Evolutionary conservation across 2,113 vertebrate species (phyloP).

Genomic region (Glaucidium brasilianum): DNA sequence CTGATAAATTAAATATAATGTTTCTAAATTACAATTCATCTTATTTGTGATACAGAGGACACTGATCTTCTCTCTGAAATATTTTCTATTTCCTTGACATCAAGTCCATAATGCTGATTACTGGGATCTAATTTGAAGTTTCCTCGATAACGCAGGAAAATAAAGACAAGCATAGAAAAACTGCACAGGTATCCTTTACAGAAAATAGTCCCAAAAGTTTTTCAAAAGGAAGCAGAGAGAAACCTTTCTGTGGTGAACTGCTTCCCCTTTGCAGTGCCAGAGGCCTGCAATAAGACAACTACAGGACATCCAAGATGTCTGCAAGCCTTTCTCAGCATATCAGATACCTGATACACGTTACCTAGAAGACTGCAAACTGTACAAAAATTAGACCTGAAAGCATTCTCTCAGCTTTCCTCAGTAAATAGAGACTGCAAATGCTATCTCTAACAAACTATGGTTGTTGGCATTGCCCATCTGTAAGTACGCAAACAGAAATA

Average conservation of each 20-base stretch:
- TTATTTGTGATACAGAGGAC: not conserved
- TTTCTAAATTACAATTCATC: not conserved
- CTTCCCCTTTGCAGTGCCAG: not conserved
- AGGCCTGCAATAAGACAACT: not conserved
- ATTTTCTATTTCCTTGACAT: not conserved
- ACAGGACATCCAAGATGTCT: not conserved
- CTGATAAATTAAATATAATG: not conserved
- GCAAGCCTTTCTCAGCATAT: not conserved
- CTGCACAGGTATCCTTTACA: not conserved
- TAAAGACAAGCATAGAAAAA: not conserved
- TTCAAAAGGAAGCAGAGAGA: not conserved
- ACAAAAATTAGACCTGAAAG: not conserved
- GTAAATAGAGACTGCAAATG: not conserved
- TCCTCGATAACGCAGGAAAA: not conserved
- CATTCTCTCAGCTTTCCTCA: not conserved
- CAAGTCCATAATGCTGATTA: not conserved
- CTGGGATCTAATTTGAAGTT: not conserved
- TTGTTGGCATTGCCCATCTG: not conserved
- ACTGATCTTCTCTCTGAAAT: not conserved
- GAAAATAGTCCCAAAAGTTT: not conserved
- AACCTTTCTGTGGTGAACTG: not conserved
- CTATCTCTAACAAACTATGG: not conserved
- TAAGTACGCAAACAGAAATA: not conserved
- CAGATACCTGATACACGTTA: accelerated
- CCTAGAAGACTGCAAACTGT: not conserved